These are phyloP conservation scores for Coluber constrictor DNA, from an alignment of 2,797 vertebrate genomes.

Conservation along the genomic window DNA sequence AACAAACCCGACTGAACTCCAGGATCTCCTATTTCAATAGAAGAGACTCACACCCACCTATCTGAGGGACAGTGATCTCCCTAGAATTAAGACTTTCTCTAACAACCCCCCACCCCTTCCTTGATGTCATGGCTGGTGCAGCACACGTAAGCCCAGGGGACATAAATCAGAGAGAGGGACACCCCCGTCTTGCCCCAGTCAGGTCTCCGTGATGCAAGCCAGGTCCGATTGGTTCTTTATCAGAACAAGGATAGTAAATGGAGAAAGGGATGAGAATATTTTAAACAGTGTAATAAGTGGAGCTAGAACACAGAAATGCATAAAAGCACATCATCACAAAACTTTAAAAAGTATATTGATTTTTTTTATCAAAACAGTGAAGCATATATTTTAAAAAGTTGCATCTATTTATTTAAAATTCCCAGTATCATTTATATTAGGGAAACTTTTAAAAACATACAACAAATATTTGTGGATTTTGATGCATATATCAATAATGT, in stretches of 20 bases:
- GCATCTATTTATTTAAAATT: not conserved
- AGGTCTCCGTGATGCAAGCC: no score
- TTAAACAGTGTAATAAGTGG: constrained; percentile 9
- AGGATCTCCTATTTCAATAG: no score
- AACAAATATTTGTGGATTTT: not conserved
- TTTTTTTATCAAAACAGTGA: not conserved
- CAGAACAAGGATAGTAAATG: constrained; percentile 40
- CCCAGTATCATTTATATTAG: not conserved
- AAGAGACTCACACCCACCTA: no score
- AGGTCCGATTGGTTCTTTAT: no score
- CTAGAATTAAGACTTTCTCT: no score
- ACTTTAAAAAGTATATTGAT: not conserved
- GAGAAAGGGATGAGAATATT: constrained; percentile 2
- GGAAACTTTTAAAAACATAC: not conserved
- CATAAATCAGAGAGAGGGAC: no score
- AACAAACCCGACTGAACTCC: no score
- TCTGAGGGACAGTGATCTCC: no score
- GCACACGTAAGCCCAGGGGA: no score
- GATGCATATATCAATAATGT: not conserved
- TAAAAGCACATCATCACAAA: constrained; percentile 10
- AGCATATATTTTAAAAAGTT: not conserved
- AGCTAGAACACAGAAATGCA: fast-evolving
- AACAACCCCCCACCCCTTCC: no score
- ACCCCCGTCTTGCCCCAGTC: no score
- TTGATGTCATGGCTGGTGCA: no score